Evolutionary conservation across 2,888 invertebrate species (phyloP).

Genomic region (Nomada ruficornis): DNA sequence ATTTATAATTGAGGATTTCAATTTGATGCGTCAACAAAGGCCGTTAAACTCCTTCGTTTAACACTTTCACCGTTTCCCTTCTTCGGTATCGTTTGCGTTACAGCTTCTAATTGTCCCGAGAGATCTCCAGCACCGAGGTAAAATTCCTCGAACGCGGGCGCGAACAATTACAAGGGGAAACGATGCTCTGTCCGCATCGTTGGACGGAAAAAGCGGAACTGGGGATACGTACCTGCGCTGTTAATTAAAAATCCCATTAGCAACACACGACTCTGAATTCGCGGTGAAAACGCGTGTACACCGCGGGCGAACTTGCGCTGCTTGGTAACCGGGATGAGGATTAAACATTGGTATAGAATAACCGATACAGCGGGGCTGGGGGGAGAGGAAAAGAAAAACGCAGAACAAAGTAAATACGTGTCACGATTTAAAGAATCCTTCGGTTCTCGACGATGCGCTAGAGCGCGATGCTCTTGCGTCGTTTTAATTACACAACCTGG

Average conservation of each 20-base stretch:
- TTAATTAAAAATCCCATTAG: conserved; percentile 56
- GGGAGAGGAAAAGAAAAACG: not conserved
- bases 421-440: not conserved
- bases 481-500: conserved; percentile 64
- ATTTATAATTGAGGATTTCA: not conserved
- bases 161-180: not conserved
- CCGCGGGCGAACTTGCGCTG: not conserved
- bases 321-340: conserved; percentile 20
- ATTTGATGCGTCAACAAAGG: not conserved
- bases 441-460: not conserved
- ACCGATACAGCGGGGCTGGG: no score
- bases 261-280: conserved; percentile 24
- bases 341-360: conserved; percentile 37
- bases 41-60: conserved; percentile 49
- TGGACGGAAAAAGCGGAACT: conserved; percentile 49
- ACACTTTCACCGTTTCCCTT: conserved; percentile 74
- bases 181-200: conserved; percentile 4
- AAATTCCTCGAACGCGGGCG: conserved; percentile 40
- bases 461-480: conserved; percentile 21
- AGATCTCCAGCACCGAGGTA: conserved; percentile 32
- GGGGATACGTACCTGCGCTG: conserved; percentile 7
- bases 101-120: conserved; percentile 48
- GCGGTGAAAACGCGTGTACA: conserved; percentile 11
- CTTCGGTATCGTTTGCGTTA: conserved; percentile 42
- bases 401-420: not conserved